Evolutionary conservation across 2,113 vertebrate species (phyloP).

Genomic region (Mobula hypostoma): DNA sequence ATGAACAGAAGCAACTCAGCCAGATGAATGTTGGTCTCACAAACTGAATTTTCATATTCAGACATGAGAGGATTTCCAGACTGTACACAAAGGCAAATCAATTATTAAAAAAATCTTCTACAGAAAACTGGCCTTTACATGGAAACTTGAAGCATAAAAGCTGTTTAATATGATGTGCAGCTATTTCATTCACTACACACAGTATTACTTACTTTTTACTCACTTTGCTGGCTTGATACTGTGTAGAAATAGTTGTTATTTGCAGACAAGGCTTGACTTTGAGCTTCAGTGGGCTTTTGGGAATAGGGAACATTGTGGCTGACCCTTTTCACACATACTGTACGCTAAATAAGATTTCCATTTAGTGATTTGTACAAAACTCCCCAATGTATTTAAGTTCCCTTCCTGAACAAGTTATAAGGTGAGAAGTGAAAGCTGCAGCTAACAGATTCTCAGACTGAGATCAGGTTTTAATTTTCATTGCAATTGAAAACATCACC

Average conservation of each 20-base stretch:
- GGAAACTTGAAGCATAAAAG: background rate
- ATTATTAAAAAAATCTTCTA: background rate
- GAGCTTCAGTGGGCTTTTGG: background rate
- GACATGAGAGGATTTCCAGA: background rate
- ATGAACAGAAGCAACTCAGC: background rate
- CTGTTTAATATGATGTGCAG: background rate
- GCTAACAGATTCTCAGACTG: background rate
- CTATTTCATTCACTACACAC: background rate
- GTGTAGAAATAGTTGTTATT: background rate
- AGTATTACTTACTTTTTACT: background rate
- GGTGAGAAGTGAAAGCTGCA: background rate
- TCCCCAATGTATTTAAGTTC: background rate
- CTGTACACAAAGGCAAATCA: background rate
- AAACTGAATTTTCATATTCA: background rate
- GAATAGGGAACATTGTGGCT: background rate
- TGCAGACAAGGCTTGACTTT: background rate
- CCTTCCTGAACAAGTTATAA: background rate
- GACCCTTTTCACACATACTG: background rate
- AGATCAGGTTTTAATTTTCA: background rate
- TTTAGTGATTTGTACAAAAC: background rate
- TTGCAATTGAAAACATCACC: background rate
- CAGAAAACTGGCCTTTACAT: background rate
- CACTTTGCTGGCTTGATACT: background rate
- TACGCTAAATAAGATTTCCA: background rate
- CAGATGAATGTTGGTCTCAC: background rate